Evolutionary conservation across 92 coral and sea anemone species (phyloP).

Genomic region (Umimayanthus chanpuru): DNA sequence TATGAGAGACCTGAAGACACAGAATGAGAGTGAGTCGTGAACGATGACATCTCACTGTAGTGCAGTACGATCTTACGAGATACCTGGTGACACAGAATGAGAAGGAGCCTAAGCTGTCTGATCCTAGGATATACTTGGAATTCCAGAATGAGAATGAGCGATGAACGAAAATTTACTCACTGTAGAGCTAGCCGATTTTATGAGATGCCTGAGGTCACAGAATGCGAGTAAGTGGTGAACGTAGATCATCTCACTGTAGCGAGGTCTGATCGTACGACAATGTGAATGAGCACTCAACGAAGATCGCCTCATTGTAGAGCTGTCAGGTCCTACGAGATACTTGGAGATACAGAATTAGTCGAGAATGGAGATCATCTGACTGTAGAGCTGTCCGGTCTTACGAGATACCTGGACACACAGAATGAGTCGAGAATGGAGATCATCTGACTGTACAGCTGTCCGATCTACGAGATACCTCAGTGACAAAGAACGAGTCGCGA

Average conservation of each 20-base stretch:
- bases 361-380: conserved; percentile 96
- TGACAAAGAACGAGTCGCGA: too few relatives aligned
- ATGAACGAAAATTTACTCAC: conserved; percentile 93
- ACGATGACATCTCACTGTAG: conserved; percentile 54
- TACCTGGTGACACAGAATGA: conserved; percentile 47
- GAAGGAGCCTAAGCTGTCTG: too few relatives aligned
- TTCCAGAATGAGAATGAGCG: conserved; percentile 40
- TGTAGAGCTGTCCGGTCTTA: conserved; percentile 88
- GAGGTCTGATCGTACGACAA: conserved; percentile 60
- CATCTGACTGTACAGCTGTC: too few relatives aligned
- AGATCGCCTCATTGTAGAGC: conserved; percentile 90
- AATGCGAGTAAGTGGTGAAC: conserved; percentile 36
- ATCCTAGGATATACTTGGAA: too few relatives aligned
- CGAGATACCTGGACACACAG: conserved; percentile 72
- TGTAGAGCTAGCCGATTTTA: conserved; percentile 84
- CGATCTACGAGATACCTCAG: too few relatives aligned
- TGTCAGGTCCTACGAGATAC: conserved; percentile 83
- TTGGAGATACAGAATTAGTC: conserved; percentile 44
- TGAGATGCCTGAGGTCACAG: conserved; percentile 63
- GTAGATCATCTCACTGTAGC: conserved; percentile 41
- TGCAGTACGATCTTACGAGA: conserved; percentile 62
- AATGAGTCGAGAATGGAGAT: too few relatives aligned
- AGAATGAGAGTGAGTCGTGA: conserved; percentile 21
- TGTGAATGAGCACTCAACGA: conserved; percentile 30
- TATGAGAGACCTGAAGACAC: conserved; percentile 70